A percentile compares a stretch with the other conserved stretches of the same genome.
Evolutionary conservation across 2,888 invertebrate genomes (phyloP).

Genomic region (Lagria hirta): DNA sequence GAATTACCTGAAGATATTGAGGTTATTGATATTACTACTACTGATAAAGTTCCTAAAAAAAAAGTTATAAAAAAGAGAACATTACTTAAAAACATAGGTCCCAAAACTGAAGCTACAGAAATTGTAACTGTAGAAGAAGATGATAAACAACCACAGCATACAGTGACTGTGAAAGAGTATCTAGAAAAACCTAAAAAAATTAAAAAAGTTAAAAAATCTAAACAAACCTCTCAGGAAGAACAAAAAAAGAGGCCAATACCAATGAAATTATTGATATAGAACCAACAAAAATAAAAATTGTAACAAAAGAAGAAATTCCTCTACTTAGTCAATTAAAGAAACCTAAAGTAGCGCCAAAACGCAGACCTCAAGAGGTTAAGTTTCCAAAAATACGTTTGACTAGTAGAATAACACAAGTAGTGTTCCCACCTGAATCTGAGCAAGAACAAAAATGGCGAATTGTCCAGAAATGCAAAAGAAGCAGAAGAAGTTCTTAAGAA

Average conservation of each 20-base stretch:
- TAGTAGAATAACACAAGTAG: slow-evolving; percentile 64
- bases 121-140: slow-evolving; percentile 44
- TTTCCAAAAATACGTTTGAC: slow-evolving; percentile 70
- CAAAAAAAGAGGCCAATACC: slow-evolving; percentile 36
- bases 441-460: slow-evolving; percentile 44
- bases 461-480: slow-evolving; percentile 56
- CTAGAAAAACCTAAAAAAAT: slow-evolving; percentile 29
- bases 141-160: slow-evolving; percentile 39
- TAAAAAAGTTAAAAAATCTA: slow-evolving; percentile 17
- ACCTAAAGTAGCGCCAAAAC: slow-evolving; percentile 39
- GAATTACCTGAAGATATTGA: slow-evolving; percentile 50
- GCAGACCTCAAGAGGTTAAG: slow-evolving; percentile 43
- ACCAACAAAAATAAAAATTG: slow-evolving; percentile 34
- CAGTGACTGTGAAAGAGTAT: slow-evolving; percentile 38
- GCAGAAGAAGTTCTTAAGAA: slow-evolving; percentile 47
- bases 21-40: slow-evolving; percentile 51
- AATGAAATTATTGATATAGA: slow-evolving; percentile 42
- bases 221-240: slow-evolving; percentile 14
- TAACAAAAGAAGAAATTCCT: slow-evolving; percentile 49
- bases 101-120: slow-evolving; percentile 46
- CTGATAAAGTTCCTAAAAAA: slow-evolving; percentile 49
- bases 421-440: slow-evolving; percentile 50
- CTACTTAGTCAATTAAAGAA: slow-evolving; percentile 60
- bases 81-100: slow-evolving; percentile 43
- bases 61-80: slow-evolving; percentile 48